Evolutionary conservation across 2,797 vertebrate genomes (phyloP), one percentile per base, ranked within the genome.

Genomic region (Melanotaenia parkinsoni): DNA sequence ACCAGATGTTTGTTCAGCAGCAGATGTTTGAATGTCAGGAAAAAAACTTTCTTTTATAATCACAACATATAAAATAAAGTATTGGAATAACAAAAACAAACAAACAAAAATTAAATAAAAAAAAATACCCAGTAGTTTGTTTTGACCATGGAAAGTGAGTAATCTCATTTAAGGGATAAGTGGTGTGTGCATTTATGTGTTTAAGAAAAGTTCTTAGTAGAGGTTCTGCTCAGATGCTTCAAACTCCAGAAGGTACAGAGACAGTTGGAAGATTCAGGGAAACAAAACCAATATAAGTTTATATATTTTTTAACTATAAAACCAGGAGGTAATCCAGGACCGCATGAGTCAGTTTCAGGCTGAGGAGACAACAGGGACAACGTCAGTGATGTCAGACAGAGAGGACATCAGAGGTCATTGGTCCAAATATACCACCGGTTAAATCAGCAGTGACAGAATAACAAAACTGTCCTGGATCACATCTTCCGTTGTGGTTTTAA

Each of bases 1-100:
- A 16, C 40, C 38, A 43, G 22, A 35, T 30, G 28, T 30, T 30
- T 30, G 28, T 54, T 64, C 24, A 72, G 28, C 28, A 64, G 32
- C 10, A 26, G 68, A 69, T 79, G 66, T 72, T 72, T 67, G 28
- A 84, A 45, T 75, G 69, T 66, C 9, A 1, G 59, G 57, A 47
- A 64, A 63, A 63, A 53, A 33, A n/a, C 64, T 75, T 16, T 5
- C 32, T n/a, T 58, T 51, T 22, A 75, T 80, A 82, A 83, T 80
- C 78, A 85, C 80, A 83, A 68, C 57, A 67, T 18, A 56, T 32
- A 66, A 24, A 51, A 71, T 53, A 58, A 77, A 65, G 51, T 3
- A 72, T 66, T 16, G 61, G 22, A 72, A 60, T 58, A 74, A 62
- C 72, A 51, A 70, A 24, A 77, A 77, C n/a, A 68, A 30, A 30